A percentile compares a stretch with the other conserved stretches of the same genome.
Evolutionary conservation across 2,113 vertebrate species (phyloP).

Genomic region (Falco punctatus): DNA sequence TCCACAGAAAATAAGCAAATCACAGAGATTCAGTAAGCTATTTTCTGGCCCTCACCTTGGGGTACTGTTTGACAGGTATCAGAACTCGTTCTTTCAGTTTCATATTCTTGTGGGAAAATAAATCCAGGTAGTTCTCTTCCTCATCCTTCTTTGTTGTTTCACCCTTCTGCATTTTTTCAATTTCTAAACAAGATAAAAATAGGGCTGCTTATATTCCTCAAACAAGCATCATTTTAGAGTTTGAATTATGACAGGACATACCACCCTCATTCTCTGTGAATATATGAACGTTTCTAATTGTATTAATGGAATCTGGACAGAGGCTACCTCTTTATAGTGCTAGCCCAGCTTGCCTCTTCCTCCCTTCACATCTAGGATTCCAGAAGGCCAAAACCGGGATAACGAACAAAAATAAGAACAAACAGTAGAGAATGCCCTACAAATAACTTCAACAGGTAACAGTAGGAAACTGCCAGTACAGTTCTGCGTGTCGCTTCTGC

Average conservation of each 20-base stretch:
- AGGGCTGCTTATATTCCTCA: slow-evolving; percentile 33
- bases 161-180: slow-evolving; percentile 94
- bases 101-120: slow-evolving; percentile 97
- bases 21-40: not conserved
- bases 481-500: not conserved
- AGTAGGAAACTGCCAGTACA: not conserved
- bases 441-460: no score
- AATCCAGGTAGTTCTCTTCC: slow-evolving; percentile 93
- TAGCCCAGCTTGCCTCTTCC: not conserved
- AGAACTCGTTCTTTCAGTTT: slow-evolving; percentile 96
- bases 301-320: not conserved
- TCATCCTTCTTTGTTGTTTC: slow-evolving; percentile 89
- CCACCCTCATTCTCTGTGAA: not conserved
- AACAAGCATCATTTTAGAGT: not conserved
- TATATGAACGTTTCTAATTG: not conserved
- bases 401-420: not conserved
- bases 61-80: slow-evolving; percentile 97
- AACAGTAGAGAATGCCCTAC: not conserved
- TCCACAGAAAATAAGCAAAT: not conserved
- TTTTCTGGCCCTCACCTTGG: slow-evolving; percentile 84
- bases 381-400: not conserved
- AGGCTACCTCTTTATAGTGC: not conserved
- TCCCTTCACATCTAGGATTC: not conserved
- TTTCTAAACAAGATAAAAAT: slow-evolving; percentile 82
- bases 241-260: not conserved